Conservation (phyloP, 2,113 vertebrate genomes). For the Brachyhypopomus occidentalis region DNA sequence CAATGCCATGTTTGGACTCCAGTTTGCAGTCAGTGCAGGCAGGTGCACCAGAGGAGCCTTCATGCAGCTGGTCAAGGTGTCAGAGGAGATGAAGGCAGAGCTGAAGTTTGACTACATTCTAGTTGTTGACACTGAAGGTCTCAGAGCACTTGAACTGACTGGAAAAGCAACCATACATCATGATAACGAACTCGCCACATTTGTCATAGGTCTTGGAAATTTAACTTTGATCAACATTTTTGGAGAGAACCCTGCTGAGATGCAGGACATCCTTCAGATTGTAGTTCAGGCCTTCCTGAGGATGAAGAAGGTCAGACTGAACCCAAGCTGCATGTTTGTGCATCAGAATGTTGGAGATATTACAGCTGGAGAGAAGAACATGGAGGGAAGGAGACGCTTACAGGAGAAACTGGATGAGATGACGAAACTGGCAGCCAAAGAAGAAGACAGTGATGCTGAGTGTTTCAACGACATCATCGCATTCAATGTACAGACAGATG, state of each 20-base stretch:
- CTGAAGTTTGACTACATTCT: constrained; percentile 37
- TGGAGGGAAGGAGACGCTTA: constrained; percentile 61
- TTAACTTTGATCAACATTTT: constrained; percentile 71
- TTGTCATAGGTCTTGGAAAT: constrained; percentile 70
- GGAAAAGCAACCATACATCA: constrained; percentile 54
- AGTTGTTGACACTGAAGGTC: constrained; percentile 66
- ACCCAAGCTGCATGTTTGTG: constrained; percentile 71
- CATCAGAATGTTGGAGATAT: constrained; percentile 69
- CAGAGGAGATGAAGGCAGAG: constrained; percentile 44
- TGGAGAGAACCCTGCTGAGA: constrained; percentile 72
- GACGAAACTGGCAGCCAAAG: constrained; percentile 61
- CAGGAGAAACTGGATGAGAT: constrained; percentile 69
- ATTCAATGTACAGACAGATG: constrained; percentile 51
- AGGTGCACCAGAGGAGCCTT: no score
- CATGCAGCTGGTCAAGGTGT: constrained; percentile 66
- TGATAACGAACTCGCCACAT: constrained; percentile 70
- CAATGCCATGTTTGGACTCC: no score
- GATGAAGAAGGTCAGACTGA: constrained; percentile 70
- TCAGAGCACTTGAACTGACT: constrained; percentile 60
- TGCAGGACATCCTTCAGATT: constrained; percentile 72
- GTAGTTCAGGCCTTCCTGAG: constrained; percentile 69
- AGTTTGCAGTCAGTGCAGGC: no score
- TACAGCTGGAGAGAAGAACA: constrained; percentile 65
- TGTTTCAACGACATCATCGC: constrained; percentile 63
- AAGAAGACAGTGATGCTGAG: constrained; percentile 59